These are phyloP conservation scores for Metacarcinus magister DNA, from an alignment of 2,888 invertebrate genomes.

Conservation along the genomic window DNA sequence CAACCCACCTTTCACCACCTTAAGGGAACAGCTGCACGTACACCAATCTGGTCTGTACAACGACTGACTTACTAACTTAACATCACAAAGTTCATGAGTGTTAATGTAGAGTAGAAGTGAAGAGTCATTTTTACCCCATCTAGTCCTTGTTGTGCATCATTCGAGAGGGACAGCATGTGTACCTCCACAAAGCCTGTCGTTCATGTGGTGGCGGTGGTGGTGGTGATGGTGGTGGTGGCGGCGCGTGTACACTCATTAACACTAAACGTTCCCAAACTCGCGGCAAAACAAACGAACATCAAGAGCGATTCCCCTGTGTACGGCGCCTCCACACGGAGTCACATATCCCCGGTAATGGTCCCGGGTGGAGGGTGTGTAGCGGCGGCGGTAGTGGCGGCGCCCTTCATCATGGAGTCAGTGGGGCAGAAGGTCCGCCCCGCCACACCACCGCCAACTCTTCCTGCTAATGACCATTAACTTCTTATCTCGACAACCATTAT, in stretches of 20 bases:
- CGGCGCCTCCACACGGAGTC: not conserved
- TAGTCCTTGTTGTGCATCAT: not conserved
- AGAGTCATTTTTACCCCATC: not conserved
- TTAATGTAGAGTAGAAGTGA: no score
- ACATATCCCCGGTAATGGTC: not conserved
- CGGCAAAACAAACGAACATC: not conserved
- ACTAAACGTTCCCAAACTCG: not conserved
- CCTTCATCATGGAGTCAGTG: constrained; percentile 43
- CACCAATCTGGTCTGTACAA: no score
- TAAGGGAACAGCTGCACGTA: no score
- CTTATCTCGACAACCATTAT: constrained; percentile 75
- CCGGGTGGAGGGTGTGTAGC: not conserved
- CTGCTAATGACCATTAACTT: constrained; percentile 73
- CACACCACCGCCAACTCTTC: constrained; percentile 42
- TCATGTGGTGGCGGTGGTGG: not conserved
- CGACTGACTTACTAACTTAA: no score
- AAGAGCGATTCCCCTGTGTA: not conserved
- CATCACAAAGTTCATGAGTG: no score
- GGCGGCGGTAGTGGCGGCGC: not conserved
- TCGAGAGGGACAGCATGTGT: not conserved
- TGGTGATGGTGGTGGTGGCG: not conserved
- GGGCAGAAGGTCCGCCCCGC: constrained; percentile 22
- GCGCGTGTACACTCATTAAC: not conserved
- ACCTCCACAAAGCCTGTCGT: not conserved
- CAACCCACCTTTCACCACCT: no score